Base-by-base conservation (phyloP, 2,113 vertebrate species). In the Prolemur simus region DNA sequence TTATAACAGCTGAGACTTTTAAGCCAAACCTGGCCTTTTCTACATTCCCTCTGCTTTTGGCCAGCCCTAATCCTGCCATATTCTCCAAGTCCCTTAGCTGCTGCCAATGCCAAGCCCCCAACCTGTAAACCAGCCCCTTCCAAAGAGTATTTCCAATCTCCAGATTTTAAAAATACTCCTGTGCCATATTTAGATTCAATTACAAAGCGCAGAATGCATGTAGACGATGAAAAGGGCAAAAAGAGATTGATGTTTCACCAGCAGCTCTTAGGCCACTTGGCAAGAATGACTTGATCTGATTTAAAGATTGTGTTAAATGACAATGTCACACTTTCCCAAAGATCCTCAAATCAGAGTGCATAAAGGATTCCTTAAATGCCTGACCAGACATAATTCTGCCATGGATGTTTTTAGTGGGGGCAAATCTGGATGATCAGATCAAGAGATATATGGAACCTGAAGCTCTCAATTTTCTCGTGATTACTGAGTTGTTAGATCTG, bases 151-250 rank as follows among this genome's bases (percentile, higher is more conserved):
- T 96, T 95, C 84, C 69, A 45, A 80, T 77, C 42, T 90, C 90
- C 58, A 68, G n/a, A 71, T 91, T 96, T 95, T 58, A 85, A 97
- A 95, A 96, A 81, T 80, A 87, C 96, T 39, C 89, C 25, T 20
- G 52, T 93, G 95, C 32, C 91, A 45, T 83, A 88, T 94, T 92
- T 95, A 77, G 52, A 94, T 96, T 97, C 91, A 91, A 77, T 97
- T 95, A 93, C 54, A 93, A 91, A 96, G 23, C 86, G 63, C 58
- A 96, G 32, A 71, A 39, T 54, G 27, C 45, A 66, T 25, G 45
- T 13, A 83, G 42, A 94, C 25, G 80, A 60, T 54, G 27, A 54
- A 58, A 78, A 37, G 37, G 56, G 37, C 12, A 47, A 56, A 93
- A 92, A 47, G 37, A 52, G 34, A 90, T 58, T 73, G 10, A 80